phyloP scores from a whole-genome alignment of 92 coral and sea anemone species.

The Zoanthus solanderi region DNA sequence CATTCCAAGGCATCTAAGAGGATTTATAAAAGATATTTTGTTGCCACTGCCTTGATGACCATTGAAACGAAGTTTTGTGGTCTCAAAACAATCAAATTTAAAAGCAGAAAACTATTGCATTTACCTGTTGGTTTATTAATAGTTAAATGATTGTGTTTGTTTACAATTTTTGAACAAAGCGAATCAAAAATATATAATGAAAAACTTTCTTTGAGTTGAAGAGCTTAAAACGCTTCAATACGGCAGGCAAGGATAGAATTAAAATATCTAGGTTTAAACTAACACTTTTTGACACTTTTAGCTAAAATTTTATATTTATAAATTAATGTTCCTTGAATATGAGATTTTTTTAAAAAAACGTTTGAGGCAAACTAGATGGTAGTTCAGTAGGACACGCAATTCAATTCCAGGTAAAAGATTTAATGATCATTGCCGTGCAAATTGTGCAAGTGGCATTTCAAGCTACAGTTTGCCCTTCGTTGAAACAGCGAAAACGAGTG shows the following conservation, averaged over 20 bases:
- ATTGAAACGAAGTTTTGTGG: background rate
- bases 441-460: no score
- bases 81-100: background rate
- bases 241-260: background rate
- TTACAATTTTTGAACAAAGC: slow-evolving; percentile 1
- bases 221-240: background rate
- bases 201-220: background rate
- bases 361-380: no score
- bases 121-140: slow-evolving; percentile 16
- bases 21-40: background rate
- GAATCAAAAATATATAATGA: background rate
- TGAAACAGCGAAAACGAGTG: no score
- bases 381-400: no score
- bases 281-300: background rate
- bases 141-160: slow-evolving; percentile 11
- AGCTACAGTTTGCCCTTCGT: no score
- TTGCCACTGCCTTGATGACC: background rate
- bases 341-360: no score
- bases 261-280: background rate
- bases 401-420: no score
- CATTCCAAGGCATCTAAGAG: background rate
- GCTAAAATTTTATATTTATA: background rate
- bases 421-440: no score
- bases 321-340: no score
- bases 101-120: slow-evolving; percentile 5